Conservation (phyloP, 2,797 vertebrate genomes). For the Lithobates pipiens region DNA sequence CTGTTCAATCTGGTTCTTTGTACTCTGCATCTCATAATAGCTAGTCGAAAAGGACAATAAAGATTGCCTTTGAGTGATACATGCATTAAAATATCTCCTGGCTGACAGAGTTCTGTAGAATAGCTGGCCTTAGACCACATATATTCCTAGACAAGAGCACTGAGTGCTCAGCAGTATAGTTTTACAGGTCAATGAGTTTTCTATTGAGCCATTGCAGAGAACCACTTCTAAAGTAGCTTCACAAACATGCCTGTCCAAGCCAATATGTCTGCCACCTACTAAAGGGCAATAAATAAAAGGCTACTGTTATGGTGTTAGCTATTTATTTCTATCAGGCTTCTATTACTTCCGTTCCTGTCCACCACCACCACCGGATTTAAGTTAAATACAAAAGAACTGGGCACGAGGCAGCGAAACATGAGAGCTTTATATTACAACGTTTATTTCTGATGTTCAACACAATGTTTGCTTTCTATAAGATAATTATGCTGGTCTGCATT, state of each 20-base stretch:
- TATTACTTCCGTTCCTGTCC: slow-evolving; percentile 15
- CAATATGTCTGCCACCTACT: slow-evolving; percentile 64
- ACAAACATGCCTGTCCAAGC: slow-evolving; percentile 70
- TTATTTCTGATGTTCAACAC: neutral
- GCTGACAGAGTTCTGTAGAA: slow-evolving; percentile 62
- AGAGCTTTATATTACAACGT: neutral
- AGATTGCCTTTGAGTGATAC: slow-evolving; percentile 60
- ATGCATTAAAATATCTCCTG: slow-evolving; percentile 64
- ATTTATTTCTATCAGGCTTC: slow-evolving; percentile 56
- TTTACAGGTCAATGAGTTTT: slow-evolving; percentile 74
- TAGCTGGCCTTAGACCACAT: slow-evolving; percentile 60
- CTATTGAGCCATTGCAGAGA: slow-evolving; percentile 64
- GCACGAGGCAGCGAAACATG: neutral
- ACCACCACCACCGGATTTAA: neutral
- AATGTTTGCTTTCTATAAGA: slow-evolving; percentile 31
- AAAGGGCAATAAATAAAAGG: slow-evolving; percentile 67
- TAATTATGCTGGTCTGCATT: neutral
- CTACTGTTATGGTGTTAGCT: slow-evolving; percentile 62
- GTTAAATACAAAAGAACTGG: neutral
- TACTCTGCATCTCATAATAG: slow-evolving; percentile 51
- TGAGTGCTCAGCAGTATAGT: slow-evolving; percentile 61
- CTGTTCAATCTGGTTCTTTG: slow-evolving; percentile 48
- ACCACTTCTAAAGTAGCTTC: slow-evolving; percentile 70
- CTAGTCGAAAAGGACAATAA: slow-evolving; percentile 61
- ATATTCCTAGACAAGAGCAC: slow-evolving; percentile 63